Evolutionary conservation across 2,113 vertebrate species (phyloP).

Genomic region (Spermophilus dauricus): DNA sequence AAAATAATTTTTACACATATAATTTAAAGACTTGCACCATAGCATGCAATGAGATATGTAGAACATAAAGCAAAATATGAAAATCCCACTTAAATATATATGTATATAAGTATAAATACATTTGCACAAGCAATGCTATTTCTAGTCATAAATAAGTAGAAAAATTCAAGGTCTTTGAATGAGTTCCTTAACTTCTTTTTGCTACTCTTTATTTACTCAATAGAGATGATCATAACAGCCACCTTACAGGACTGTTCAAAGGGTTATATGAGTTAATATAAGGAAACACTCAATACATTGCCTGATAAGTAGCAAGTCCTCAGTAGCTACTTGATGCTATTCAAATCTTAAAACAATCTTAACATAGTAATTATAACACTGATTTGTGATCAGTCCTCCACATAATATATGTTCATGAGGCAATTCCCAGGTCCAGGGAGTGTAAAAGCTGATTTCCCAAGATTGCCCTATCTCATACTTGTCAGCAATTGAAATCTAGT

Average conservation of each 20-base stretch:
- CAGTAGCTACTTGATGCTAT: neutral
- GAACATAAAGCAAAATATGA: neutral
- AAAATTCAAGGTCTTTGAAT: neutral
- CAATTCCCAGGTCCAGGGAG: neutral
- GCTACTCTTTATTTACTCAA: neutral
- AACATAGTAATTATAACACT: neutral
- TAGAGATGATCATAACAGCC: neutral
- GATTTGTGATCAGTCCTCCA: neutral
- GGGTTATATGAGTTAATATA: neutral
- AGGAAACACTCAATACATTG: neutral
- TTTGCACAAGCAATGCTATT: neutral
- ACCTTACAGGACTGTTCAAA: neutral
- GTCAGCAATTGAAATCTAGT: neutral
- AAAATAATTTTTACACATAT: neutral
- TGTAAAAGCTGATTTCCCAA: neutral
- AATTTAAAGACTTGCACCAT: neutral
- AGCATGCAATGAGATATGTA: neutral
- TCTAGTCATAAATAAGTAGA: neutral
- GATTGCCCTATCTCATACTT: neutral
- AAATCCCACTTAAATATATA: neutral
- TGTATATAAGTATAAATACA: neutral
- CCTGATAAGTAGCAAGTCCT: neutral
- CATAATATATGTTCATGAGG: neutral
- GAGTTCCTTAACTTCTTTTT: neutral
- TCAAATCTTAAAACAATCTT: neutral